Evolutionary conservation across 2,888 invertebrate genomes (phyloP), one percentile per base, ranked within the genome.

Genomic region (Sphaeridia pumilis): DNA sequence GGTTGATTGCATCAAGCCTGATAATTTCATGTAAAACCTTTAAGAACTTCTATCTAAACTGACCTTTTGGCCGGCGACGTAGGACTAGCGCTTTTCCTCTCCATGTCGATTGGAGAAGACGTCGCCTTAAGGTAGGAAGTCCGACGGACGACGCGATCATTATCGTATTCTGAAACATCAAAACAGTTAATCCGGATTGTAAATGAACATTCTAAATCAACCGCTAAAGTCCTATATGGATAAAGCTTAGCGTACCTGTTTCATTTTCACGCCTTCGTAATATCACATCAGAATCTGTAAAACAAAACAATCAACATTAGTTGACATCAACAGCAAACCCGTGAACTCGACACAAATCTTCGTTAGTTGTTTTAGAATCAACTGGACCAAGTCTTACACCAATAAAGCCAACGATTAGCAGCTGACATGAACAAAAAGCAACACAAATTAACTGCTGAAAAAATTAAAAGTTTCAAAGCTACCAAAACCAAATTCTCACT

Each of bases 81-180:
- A 53, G 65, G 65, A 56, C 65, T 65, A 44, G 60, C 48, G 34
- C 58, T 59, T 43, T 63, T 61, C 24, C 58, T 56, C 27, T 64
- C 65, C 63, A 64, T 65, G 41, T 63, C 63, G 41, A 65, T 63
- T 17, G 65, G 65, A 25, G 62, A 60, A 26, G 61, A 87, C 10
- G 92, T 93, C 41, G 93, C 93, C 73, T 88, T 88, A 63, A 93
- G 75, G 73, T 94, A 94, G n/a, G 92, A 93, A 63, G 89, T 87
- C 65, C 93, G 77, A 64, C 93, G 79, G 73, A 85, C 86, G 24
- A 83, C 81, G 60, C 87, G 80, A 67, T 89, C 88, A 28, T 68
- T 69, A 69, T 92, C 90, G 69, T 87, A 86, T 71, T 76, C 80
- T 78, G 70, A 49, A 43, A 43, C 14, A 45, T 21, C 4, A n/a